phyloP scores from a whole-genome alignment of 2,113 vertebrate species.

The Campylorhamphus procurvoides region DNA sequence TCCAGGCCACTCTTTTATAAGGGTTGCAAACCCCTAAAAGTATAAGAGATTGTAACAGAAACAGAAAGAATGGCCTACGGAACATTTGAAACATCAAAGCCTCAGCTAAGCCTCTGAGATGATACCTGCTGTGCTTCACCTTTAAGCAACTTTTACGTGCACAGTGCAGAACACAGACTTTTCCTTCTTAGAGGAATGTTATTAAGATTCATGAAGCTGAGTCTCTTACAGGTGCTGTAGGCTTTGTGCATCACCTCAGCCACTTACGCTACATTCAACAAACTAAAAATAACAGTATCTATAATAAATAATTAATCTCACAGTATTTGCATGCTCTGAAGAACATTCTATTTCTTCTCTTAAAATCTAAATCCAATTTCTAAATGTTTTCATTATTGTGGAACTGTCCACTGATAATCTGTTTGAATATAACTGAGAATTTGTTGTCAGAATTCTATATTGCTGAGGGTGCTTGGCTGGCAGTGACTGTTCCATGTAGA shows the following conservation, averaged over 20 bases:
- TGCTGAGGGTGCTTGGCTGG: background rate
- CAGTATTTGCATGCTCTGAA: background rate
- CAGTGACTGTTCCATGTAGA: background rate
- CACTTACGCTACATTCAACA: background rate
- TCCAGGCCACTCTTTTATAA: slow-evolving; percentile 96
- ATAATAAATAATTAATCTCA: background rate
- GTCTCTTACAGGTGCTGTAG: background rate
- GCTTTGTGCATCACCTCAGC: background rate
- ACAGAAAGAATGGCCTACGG: slow-evolving; percentile 17
- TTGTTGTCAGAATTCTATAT: background rate
- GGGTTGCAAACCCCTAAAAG: slow-evolving; percentile 90
- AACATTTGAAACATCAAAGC: background rate
- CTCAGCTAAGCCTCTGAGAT: background rate
- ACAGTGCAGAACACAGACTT: background rate
- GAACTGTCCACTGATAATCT: background rate
- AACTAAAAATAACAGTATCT: background rate
- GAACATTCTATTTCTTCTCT: background rate
- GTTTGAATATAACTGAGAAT: background rate
- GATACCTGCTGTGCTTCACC: slow-evolving; percentile 1
- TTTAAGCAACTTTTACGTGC: background rate
- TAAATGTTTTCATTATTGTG: background rate
- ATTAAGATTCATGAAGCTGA: slow-evolving; percentile 5
- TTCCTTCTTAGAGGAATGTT: background rate
- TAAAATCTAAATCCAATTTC: background rate
- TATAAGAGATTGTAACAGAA: slow-evolving; percentile 9